phyloP scores from a whole-genome alignment of 2,797 vertebrate genomes.

The Sebastes diploproa region DNA sequence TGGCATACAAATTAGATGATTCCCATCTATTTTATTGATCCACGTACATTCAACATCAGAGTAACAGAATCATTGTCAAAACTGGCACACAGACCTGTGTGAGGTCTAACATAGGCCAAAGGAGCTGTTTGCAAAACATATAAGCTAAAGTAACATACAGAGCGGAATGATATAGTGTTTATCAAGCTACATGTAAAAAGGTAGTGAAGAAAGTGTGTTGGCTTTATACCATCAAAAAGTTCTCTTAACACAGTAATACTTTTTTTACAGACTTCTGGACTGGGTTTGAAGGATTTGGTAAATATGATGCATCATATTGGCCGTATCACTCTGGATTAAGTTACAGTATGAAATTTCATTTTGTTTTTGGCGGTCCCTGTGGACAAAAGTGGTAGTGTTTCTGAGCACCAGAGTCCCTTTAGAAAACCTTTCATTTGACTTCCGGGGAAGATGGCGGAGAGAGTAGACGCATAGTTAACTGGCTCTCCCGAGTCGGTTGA shows the following conservation, averaged over 20 bases:
- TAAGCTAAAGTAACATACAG: neutral
- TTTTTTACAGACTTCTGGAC: neutral
- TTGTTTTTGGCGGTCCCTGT: no score
- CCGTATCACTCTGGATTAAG: no score
- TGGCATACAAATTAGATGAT: neutral
- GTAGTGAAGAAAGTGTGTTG: neutral
- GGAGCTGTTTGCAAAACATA: neutral
- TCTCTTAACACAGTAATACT: neutral
- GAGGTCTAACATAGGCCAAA: neutral
- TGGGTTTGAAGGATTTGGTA: neutral
- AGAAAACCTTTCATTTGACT: no score
- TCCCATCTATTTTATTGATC: slow-evolving; percentile 39
- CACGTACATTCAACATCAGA: slow-evolving; percentile 41
- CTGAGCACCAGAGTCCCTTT: no score
- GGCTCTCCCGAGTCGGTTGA: no score
- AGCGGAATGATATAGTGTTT: neutral
- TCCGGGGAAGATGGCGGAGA: no score
- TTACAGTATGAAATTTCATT: neutral
- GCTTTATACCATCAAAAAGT: neutral
- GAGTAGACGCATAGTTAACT: no score
- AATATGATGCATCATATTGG: neutral
- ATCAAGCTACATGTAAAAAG: neutral
- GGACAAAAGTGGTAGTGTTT: no score
- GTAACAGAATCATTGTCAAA: slow-evolving; percentile 5
- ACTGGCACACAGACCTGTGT: neutral